Evolutionary conservation across 2,113 vertebrate species (phyloP).

Genomic region (Urocynchramus pylzowi): DNA sequence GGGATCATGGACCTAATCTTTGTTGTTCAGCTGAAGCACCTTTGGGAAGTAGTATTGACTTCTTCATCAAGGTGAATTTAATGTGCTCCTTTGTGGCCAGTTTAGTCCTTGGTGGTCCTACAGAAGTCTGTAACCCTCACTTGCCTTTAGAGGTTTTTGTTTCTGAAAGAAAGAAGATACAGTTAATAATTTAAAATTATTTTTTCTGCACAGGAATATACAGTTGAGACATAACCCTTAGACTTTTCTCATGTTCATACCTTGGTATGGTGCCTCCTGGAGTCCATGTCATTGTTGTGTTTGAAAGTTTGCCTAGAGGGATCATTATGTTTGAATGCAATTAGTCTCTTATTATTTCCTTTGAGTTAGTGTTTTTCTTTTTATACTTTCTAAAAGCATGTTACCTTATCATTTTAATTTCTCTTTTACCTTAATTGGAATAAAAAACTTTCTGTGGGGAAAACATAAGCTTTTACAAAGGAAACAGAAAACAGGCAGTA

Average conservation of each 20-base stretch:
- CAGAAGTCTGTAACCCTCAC: not conserved
- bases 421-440: not conserved
- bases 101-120: not conserved
- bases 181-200: not conserved
- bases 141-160: not conserved
- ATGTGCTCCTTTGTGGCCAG: not conserved
- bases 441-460: not conserved
- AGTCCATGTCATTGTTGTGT: not conserved
- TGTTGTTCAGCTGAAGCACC: not conserved
- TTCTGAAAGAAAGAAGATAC: not conserved
- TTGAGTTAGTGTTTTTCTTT: not conserved
- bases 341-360: not conserved
- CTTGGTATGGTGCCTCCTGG: not conserved
- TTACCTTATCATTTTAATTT: not conserved
- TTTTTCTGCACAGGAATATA: not conserved
- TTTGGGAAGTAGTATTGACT: not conserved
- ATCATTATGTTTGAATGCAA: not conserved
- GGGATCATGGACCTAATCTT: not conserved
- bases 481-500: not conserved
- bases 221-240: not conserved
- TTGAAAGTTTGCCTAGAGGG: not conserved
- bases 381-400: not conserved
- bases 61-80: not conserved
- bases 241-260: not conserved
- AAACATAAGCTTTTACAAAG: not conserved